phyloP scores from a whole-genome alignment of 92 coral and sea anemone genomes.

The Chrysogorgia sp. region DNA sequence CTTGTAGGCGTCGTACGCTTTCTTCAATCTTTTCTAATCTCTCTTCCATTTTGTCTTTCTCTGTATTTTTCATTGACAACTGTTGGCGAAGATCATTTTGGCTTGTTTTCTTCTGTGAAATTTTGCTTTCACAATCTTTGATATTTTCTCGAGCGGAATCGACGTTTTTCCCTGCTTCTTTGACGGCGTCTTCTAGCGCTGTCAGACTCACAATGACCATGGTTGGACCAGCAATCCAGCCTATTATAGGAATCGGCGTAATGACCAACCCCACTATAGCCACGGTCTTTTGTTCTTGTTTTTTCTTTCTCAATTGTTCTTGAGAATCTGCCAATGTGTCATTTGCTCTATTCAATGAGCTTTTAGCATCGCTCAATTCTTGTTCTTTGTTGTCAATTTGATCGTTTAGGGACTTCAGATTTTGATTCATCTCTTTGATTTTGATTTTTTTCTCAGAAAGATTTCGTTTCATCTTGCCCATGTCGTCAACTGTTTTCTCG shows the following conservation, averaged over 20 bases:
- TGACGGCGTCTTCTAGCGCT: constrained; percentile 12
- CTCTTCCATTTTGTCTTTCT: not conserved
- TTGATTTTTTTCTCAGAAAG: not conserved
- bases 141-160: constrained; percentile 13
- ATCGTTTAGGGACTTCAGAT: not conserved
- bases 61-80: not conserved
- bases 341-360: not conserved
- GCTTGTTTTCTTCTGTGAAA: not conserved
- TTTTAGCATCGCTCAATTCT: not conserved
- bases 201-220: constrained; percentile 14
- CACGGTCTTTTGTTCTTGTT: constrained; percentile 3
- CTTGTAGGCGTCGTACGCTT: not conserved
- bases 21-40: not conserved
- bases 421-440: constrained; percentile 4
- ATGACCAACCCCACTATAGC: not conserved
- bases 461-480: not conserved
- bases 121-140: not conserved
- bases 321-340: not conserved
- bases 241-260: not conserved
- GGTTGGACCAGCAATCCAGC: constrained; percentile 13
- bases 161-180: not conserved
- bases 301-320: not conserved
- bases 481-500: not conserved
- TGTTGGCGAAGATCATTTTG: not conserved
- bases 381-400: constrained; percentile 7